Evolutionary conservation across 1,140 invertebrate species (phyloP).

Genomic region (Artemia franciscana): DNA sequence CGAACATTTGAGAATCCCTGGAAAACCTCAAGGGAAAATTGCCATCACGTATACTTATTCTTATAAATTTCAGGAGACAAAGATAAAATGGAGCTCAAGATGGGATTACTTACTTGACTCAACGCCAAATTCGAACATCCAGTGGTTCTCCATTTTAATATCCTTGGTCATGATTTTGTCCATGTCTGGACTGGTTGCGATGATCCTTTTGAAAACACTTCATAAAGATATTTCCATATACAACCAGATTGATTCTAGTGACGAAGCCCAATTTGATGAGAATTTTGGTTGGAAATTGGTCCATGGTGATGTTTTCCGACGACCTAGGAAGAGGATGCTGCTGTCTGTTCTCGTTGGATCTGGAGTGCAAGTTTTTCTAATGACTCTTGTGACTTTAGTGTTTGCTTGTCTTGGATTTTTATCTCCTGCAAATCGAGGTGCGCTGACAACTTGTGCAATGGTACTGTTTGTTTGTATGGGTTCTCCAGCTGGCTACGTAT

Average conservation of each 20-base stretch:
- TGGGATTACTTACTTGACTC: no score
- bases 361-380: no score
- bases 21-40: conserved; percentile 29
- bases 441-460: conserved; percentile 91
- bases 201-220: conserved; percentile 88
- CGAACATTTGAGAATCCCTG: conserved; percentile 28
- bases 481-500: no score
- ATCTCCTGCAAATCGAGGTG: conserved; percentile 93
- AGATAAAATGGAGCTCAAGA: no score
- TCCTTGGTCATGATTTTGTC: conserved; percentile 73
- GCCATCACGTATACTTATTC: conserved; percentile 66
- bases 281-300: conserved; percentile 99
- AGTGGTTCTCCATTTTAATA: no score
- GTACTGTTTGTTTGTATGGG: no score
- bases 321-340: no score
- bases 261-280: conserved; percentile 94
- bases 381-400: no score
- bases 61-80: conserved; percentile 65
- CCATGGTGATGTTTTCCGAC: no score
- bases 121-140: no score
- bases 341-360: conserved; percentile 82
- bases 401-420: conserved; percentile 95
- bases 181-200: conserved; percentile 92
- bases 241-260: conserved; percentile 83
- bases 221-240: conserved; percentile 97